Conservation (phyloP, 2,113 vertebrate genomes). For the Perognathus longimembris region DNA sequence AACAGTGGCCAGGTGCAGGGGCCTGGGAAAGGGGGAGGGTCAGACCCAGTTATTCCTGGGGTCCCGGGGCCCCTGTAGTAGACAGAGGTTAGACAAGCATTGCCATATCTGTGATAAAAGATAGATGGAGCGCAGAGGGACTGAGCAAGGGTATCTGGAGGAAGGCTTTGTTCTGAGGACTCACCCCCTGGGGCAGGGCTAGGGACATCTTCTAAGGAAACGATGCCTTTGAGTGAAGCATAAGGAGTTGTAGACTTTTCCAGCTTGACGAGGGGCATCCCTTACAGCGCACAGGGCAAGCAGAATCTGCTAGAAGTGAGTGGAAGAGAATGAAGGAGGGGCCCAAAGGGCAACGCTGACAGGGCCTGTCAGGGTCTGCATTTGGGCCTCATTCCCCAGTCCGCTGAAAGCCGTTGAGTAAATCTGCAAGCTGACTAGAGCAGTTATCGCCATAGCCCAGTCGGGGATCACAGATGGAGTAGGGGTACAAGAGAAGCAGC, state of each 20-base stretch:
- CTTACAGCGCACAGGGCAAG: not conserved
- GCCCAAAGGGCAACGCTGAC: not conserved
- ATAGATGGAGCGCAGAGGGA: no score
- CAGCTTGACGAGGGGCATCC: not conserved
- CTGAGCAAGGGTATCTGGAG: not conserved
- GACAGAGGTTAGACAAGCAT: not conserved
- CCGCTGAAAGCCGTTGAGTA: not conserved
- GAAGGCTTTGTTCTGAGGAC: not conserved
- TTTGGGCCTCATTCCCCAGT: not conserved
- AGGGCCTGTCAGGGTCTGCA: not conserved
- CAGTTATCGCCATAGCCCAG: not conserved
- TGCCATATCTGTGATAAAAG: not conserved
- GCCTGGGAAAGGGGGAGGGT: not conserved
- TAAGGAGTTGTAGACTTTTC: not conserved
- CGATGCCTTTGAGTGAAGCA: not conserved
- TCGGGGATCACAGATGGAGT: no score
- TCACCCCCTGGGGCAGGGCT: no score
- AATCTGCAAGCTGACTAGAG: not conserved
- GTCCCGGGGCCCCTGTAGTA: no score
- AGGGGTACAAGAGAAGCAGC: not conserved
- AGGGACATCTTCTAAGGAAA: not conserved
- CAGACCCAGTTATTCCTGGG: not conserved
- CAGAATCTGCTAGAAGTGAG: not conserved
- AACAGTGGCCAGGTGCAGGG: rapidly evolving
- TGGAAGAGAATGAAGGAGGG: rapidly evolving